These are phyloP conservation scores for Labrus mixtus DNA, from an alignment of 2,113 vertebrate species.

Conservation along the genomic window DNA sequence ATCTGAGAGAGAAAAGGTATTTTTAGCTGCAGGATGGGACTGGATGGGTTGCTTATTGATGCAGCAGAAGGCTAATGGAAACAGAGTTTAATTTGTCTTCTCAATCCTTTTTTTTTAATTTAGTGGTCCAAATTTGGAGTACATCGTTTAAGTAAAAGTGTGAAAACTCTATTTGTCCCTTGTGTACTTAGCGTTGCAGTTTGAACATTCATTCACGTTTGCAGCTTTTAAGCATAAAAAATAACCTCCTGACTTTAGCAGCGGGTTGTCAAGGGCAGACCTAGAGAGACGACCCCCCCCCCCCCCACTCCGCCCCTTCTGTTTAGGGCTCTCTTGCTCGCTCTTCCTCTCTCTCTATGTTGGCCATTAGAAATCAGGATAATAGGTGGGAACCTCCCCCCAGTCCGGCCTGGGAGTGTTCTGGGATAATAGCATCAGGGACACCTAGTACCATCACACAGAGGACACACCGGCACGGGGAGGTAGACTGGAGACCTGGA, in stretches of 20 bases:
- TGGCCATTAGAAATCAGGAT: constrained; percentile 74
- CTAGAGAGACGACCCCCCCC: constrained; percentile 25
- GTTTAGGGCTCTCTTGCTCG: constrained; percentile 42
- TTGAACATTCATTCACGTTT: constrained; percentile 7
- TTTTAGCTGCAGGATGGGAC: constrained; percentile 72
- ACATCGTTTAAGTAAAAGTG: constrained; percentile 34
- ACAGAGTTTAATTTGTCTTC: constrained; percentile 67
- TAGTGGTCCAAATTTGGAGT: constrained; percentile 40
- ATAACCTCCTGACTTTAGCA: constrained; percentile 43
- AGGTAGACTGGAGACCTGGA: constrained; percentile 62
- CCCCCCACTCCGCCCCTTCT: constrained; percentile 38
- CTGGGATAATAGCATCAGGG: constrained; percentile 80
- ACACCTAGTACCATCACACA: constrained; percentile 76
- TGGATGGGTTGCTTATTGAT: constrained; percentile 66
- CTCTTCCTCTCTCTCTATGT: constrained; percentile 54
- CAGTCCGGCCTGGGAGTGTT: constrained; percentile 76
- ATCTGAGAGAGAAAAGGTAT: constrained; percentile 66
- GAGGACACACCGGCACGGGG: constrained; percentile 67
- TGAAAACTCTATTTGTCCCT: not conserved
- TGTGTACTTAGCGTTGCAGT: not conserved
- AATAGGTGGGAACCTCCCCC: constrained; percentile 79
- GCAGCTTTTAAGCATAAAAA: constrained; percentile 7
- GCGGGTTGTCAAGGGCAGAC: constrained; percentile 58
- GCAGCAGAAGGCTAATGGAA: constrained; percentile 69
- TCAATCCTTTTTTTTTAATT: constrained; percentile 75